Percentiles rank a stretch among this genome's conserved stretches.
Conservation (phyloP, 2,113 vertebrate species). For the Heterochromis multidens region DNA sequence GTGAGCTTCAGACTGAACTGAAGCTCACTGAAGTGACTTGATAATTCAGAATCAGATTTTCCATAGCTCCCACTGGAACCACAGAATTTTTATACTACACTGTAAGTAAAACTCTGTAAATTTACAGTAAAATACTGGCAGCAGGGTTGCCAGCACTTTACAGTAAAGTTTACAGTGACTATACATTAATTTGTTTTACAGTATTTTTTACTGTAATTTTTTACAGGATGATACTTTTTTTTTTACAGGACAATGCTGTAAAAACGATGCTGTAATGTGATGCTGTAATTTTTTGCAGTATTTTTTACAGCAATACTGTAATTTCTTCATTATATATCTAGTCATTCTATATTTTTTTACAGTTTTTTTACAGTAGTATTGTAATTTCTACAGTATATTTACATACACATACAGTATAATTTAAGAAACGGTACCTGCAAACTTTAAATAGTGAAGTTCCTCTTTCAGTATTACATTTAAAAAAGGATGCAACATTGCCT, state of each 20-base stretch:
- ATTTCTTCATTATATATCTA: not conserved
- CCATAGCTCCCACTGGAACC: not conserved
- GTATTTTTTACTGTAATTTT: no score
- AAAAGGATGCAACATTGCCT: not conserved
- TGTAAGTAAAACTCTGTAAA: fast-evolving
- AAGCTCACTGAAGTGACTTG: not conserved
- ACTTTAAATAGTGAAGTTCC: not conserved
- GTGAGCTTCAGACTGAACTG: not conserved
- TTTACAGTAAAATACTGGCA: not conserved
- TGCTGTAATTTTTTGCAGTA: no score
- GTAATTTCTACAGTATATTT: not conserved
- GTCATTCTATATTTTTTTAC: not conserved
- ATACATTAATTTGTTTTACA: not conserved
- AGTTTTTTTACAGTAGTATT: not conserved
- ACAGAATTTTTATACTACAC: not conserved
- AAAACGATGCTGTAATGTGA: not conserved
- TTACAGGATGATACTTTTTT: no score
- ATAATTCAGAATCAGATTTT: not conserved
- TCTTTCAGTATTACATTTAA: not conserved
- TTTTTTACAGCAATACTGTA: not conserved
- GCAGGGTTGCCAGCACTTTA: not conserved
- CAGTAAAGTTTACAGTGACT: not conserved
- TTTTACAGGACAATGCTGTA: not conserved
- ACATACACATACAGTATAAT: not conserved
- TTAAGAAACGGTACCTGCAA: not conserved